Evolutionary conservation across 2,888 invertebrate genomes (phyloP).

Genomic region (Steinernema carpocapsae): DNA sequence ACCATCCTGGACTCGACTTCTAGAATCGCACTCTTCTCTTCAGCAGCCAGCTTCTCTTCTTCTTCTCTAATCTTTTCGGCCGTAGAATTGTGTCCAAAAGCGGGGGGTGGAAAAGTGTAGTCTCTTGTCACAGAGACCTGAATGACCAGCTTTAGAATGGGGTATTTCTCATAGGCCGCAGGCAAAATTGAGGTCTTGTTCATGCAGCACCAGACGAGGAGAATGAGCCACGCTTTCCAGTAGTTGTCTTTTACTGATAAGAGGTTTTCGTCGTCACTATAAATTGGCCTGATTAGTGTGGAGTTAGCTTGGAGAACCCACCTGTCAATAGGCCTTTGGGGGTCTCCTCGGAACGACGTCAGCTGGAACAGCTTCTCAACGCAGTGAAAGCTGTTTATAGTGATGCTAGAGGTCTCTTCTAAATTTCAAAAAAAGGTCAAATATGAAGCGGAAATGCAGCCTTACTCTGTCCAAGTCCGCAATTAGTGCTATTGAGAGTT

Average conservation of each 20-base stretch:
- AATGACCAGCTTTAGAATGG: background rate
- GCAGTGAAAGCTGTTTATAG: background rate
- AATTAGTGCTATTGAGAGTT: background rate
- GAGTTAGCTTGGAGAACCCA: background rate
- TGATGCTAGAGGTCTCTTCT: background rate
- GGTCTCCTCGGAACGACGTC: background rate
- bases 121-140: background rate
- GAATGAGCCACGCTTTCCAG: constrained; percentile 1
- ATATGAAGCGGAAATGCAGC: background rate
- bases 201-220: constrained; percentile 3
- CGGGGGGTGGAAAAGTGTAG: background rate
- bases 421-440: background rate
- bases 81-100: background rate
- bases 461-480: background rate
- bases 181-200: background rate
- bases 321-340: background rate
- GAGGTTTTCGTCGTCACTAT: background rate
- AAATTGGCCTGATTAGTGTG: background rate
- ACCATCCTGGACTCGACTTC: background rate
- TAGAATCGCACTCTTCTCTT: background rate
- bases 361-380: constrained; percentile 1
- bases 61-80: background rate
- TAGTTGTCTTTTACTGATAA: background rate
- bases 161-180: background rate
- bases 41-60: background rate